Evolutionary conservation across 1,140 invertebrate genomes (phyloP), one percentile per base, ranked within the genome.

Genomic region (Chironomus tepperi): DNA sequence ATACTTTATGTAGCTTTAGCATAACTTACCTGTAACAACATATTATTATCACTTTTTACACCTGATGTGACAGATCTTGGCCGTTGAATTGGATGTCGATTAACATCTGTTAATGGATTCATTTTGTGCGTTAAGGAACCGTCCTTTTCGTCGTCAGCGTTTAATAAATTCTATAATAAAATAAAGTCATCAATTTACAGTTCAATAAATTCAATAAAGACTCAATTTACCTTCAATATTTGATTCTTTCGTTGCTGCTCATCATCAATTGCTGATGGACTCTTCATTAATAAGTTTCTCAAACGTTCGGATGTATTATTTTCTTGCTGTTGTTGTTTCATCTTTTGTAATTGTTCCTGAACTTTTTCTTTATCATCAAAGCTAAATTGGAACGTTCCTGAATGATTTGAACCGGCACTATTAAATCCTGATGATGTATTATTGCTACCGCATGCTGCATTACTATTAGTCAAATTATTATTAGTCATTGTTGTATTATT

Each of bases 81-180:
- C 16, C 15, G 47, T 24, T 47, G 47, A n/a, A 64, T 34, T 21
- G 16, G 75, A 65, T 18, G 64, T 15, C 74, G 74, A 42, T 74
- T 75, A 57, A 73, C 77, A 77, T 79, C 77, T 75, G 80, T 79
- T 15, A 79, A 79, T 74, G 76, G 15, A 21, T 70, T 74, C 18
- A 24, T 24, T 21, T 21, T 67, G 43, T 64, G 15, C 12, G 7
- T 42, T 3, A 70, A 73, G 24, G 74, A 24, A 24, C 75, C 83
- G 64, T 92, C 90, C 75, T 92, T 90, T 74, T 95, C 93, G 76
- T 96, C 93, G 75, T 91, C 89, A 79, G 92, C 89, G 80, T 93
- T 93, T 65, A 95, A 83, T 79, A 95, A 82, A 74, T 87, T 89
- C 81, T 94, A 93, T 79, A 77, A 42, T 21, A 1, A 74, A 43